Evolutionary conservation across 2,888 invertebrate species (phyloP), one percentile per base, ranked within the genome.

Genomic region (Pyrochroa serraticornis): DNA sequence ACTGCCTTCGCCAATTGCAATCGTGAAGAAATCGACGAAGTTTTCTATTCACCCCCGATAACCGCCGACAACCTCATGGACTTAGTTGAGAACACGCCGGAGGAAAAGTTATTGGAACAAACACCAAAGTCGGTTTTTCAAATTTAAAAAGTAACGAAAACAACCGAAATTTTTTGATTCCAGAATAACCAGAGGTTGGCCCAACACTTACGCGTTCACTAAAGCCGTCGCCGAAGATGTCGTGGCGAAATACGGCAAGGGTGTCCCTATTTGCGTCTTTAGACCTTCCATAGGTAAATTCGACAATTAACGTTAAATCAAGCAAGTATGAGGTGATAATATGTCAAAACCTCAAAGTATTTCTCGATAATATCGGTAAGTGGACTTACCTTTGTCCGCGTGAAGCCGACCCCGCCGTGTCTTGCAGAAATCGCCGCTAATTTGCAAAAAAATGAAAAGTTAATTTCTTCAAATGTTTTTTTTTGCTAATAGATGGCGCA

Each of bases 121-220:
- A 74, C 75, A 5, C 69, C 69, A 6, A 67, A 70, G 76, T 76
- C 69, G 68, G 71, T 66, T 65, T 8, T 30, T 14, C 2, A 8
- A 35, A 9, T 13, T 48, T 31, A 38, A 3, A 7, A 6, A 30
- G 2, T 30, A 32, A 36, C 7, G 12, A 22, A 31, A 35, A 33
- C 6, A 34, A 8, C 33, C 9, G 75, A 82, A 22, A 22, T 5
- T 22, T 22, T 5, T 22, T 22, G 22, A n/a, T 68, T 69, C 66
- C 61, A 84, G 84, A 33, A 58, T 84, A 6, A 64, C 82, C 1
- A 79, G 76, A 0, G 73, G 75, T 31, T 86, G 85, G 75, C 90
- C 90, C 0, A 91, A 91, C 75, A 89, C 88, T 0, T 91, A 91
- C 76, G 83, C 87, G 0, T 88, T 84, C 72, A 87, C 89, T 0